phyloP scores from a whole-genome alignment of 1,140 invertebrate species.

The Sitophilus oryzae region DNA sequence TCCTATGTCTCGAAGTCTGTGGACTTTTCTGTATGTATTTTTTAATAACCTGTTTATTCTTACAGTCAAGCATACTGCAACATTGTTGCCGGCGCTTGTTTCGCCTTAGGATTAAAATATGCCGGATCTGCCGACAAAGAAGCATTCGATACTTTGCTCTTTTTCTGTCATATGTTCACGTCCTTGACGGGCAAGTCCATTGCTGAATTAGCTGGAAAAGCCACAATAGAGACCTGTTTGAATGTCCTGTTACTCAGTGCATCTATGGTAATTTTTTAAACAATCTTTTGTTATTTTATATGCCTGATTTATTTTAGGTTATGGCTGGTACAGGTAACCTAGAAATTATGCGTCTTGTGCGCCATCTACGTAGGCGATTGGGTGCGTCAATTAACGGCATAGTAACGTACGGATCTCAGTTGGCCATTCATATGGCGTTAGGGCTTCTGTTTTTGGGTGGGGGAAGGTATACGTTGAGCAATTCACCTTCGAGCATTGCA shows the following conservation, averaged over 20 bases:
- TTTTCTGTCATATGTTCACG: conserved; percentile 63
- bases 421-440: conserved; percentile 90
- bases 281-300: too few relatives aligned
- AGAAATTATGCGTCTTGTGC: conserved; percentile 76
- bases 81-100: conserved; percentile 88
- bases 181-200: conserved; percentile 60
- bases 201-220: conserved; percentile 81
- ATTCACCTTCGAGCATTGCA: conserved; percentile 76
- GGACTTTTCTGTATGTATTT: not conserved
- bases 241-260: conserved; percentile 75
- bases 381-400: conserved; percentile 55
- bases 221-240: conserved; percentile 83
- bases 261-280: conserved; percentile 59
- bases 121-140: conserved; percentile 83
- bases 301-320: conserved; percentile 50
- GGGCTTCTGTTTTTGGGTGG: conserved; percentile 92
- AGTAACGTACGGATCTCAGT: conserved; percentile 85
- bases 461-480: conserved; percentile 80
- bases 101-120: conserved; percentile 89
- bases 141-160: conserved; percentile 70
- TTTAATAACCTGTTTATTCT: conserved; percentile 25
- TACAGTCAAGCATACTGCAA: conserved; percentile 92
- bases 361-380: conserved; percentile 71
- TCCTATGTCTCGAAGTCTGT: too few relatives aligned
- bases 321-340: conserved; percentile 93